These are phyloP conservation scores for Drosophila ironensis DNA, from an alignment of 1,140 invertebrate species.

Conservation along the genomic window DNA sequence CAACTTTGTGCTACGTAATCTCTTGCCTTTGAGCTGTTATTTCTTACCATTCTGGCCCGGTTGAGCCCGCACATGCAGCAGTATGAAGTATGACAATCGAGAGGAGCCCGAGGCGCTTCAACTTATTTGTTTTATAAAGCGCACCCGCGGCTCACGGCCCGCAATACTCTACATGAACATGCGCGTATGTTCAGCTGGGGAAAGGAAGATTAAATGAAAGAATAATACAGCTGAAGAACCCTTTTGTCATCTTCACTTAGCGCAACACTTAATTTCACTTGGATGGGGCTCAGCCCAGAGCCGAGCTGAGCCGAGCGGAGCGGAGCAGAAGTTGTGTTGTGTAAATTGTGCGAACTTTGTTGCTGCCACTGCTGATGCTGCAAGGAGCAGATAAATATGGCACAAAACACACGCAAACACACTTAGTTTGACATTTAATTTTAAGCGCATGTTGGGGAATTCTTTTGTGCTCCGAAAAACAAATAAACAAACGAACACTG, in stretches of 20 bases:
- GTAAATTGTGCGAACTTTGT: constrained; percentile 78
- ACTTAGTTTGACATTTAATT: constrained; percentile 77
- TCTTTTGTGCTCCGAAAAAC: constrained; percentile 75
- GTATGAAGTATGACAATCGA: constrained; percentile 66
- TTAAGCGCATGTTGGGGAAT: constrained; percentile 81
- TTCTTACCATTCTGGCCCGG: not conserved
- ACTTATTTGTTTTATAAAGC: constrained; percentile 78
- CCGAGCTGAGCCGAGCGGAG: no score
- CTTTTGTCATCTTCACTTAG: constrained; percentile 79
- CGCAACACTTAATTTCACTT: constrained; percentile 79
- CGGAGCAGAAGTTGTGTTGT: no score
- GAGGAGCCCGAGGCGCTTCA: constrained; percentile 57
- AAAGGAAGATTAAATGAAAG: constrained; percentile 73
- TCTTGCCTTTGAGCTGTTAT: constrained; percentile 29
- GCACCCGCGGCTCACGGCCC: constrained; percentile 60
- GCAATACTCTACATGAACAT: constrained; percentile 11
- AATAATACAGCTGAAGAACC: constrained; percentile 79
- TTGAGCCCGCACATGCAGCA: constrained; percentile 34
- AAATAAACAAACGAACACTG: constrained; percentile 78
- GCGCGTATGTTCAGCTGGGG: constrained; percentile 29
- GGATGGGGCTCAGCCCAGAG: constrained; percentile 42
- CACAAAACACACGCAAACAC: constrained; percentile 36
- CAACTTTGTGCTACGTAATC: constrained; percentile 30
- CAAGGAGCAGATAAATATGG: constrained; percentile 65
- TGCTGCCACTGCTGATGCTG: constrained; percentile 33